Evolutionary conservation across 2,797 vertebrate species (phyloP), one percentile per base, ranked within the genome.

Genomic region (Gymnoscopelus braueri): DNA sequence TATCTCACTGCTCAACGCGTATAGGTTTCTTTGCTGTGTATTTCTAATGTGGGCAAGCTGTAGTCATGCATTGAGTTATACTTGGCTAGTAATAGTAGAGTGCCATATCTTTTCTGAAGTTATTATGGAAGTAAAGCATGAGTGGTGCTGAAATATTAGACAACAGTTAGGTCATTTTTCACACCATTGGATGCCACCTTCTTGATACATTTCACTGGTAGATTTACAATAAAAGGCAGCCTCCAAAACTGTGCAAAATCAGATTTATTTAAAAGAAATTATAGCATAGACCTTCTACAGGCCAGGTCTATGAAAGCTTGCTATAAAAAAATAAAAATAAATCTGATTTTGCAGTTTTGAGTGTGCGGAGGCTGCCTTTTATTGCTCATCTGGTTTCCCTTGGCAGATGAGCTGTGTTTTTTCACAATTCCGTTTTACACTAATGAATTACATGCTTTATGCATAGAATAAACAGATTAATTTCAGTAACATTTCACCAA

Each of bases 381-480:
- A 29, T 29, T 3, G 26, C 3, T 29, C 26, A 29, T 29, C 26
- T 29, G 26, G 26, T 29, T 29, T 29, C 26, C 26, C 2, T 29
- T 29, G 26, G 26, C 26, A 29, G 26, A 29, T 29, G 26, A 29
- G 26, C 26, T 1, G 26, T 29, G 19, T 19, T 19, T 32, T 32
- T 32, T 32, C 29, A 32, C 29, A 1, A 19, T 19, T 19, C 19
- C 19, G 19, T 1, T 19, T 19, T 19, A 50, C 48, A 50, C 3
- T 50, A 50, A 50, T 49, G 9, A 60, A 3, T 26, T 12, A 50
- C 51, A 52, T 3, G 10, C 13, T 51, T 13, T 68, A 26, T 60
- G 3, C 44, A 15, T 39, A 8, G 15, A n/a, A 52, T 55, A 4
- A 63, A 61, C 15, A 24, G 65, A 71, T 23, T 47, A 64, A 65